These are phyloP conservation scores for Flexamia atlantica DNA, from an alignment of 2,888 invertebrate genomes.

Conservation along the genomic window DNA sequence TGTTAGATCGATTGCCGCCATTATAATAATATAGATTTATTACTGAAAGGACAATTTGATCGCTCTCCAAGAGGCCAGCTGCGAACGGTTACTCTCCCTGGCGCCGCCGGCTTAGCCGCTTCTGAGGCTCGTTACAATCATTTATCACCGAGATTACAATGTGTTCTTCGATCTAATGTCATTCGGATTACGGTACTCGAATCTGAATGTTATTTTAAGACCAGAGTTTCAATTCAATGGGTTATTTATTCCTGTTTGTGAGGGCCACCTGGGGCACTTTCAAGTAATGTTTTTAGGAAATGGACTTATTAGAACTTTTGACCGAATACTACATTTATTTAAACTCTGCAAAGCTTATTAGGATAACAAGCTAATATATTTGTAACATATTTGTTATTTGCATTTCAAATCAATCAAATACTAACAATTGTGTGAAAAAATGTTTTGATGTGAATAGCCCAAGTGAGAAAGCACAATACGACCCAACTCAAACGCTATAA, in stretches of 20 bases:
- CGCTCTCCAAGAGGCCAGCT: slow-evolving; percentile 43
- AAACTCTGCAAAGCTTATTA: too few species aligned
- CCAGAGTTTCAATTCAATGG: slow-evolving; percentile 14
- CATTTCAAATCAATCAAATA: too few species aligned
- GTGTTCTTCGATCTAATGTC: slow-evolving; percentile 1
- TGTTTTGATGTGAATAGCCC: too few species aligned
- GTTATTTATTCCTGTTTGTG: neutral
- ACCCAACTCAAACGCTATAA: too few species aligned
- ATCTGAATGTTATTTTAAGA: slow-evolving; percentile 1
- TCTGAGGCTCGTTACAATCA: neutral
- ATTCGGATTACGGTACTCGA: neutral
- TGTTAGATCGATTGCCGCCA: slow-evolving; percentile 38
- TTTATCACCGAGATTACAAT: slow-evolving; percentile 25
- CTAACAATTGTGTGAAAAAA: too few species aligned
- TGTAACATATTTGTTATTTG: too few species aligned
- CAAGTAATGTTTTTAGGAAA: too few species aligned
- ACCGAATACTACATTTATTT: too few species aligned
- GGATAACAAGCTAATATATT: too few species aligned
- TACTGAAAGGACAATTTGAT: slow-evolving; percentile 50
- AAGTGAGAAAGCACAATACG: too few species aligned
- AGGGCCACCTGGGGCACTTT: neutral
- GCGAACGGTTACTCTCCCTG: slow-evolving; percentile 25
- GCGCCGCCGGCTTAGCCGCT: neutral
- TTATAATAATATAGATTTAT: slow-evolving; percentile 54
- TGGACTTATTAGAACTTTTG: too few species aligned